phyloP scores from a whole-genome alignment of 2,888 invertebrate species.

The Callyntrura sp. region DNA sequence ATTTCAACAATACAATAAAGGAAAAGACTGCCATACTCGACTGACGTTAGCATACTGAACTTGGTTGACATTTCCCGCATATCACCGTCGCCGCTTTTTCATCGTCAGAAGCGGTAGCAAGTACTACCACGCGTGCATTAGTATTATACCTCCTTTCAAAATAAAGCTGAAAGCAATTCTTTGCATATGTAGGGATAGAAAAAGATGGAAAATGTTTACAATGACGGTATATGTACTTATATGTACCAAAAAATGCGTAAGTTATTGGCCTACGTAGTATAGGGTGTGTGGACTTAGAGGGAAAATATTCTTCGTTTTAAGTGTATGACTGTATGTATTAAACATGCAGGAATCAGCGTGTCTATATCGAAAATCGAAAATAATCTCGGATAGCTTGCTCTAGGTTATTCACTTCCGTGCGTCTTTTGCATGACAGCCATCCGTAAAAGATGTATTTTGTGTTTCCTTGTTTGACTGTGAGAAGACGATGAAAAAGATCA shows the following conservation, averaged over 20 bases:
- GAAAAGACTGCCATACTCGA: conserved; percentile 34
- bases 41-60: conserved; percentile 65
- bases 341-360: too few species aligned
- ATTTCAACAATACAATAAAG: conserved; percentile 37
- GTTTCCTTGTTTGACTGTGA: conserved; percentile 47
- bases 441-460: conserved; percentile 38
- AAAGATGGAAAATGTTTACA: not conserved
- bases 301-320: too few species aligned
- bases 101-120: not conserved
- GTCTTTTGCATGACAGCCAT: conserved; percentile 35
- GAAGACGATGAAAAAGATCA: conserved; percentile 16
- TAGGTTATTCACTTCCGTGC: conserved; percentile 47
- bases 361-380: conserved; percentile 62
- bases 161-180: too few species aligned
- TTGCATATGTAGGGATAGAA: too few species aligned
- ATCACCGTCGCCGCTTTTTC: conserved; percentile 34
- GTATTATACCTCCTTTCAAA: not conserved
- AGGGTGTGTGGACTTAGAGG: too few species aligned
- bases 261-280: not conserved
- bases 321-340: too few species aligned
- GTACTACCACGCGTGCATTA: conserved; percentile 6
- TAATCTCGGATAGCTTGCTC: conserved; percentile 36
- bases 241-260: not conserved
- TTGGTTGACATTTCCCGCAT: conserved; percentile 67
- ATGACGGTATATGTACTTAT: not conserved